Conservation (phyloP, 2,888 invertebrate species). For the Macaria notata region DNA sequence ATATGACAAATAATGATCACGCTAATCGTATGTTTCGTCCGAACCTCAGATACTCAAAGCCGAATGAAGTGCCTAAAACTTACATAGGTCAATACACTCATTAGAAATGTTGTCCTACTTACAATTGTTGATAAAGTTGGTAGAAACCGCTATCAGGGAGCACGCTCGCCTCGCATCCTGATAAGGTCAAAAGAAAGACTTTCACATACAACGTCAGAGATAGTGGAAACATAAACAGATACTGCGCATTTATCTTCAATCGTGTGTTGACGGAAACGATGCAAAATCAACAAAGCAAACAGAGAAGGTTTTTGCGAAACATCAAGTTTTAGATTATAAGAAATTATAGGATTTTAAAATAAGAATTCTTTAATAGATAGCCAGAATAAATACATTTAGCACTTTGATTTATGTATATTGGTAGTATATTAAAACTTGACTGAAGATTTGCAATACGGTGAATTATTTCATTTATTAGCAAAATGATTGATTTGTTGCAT, state of each 20-base stretch:
- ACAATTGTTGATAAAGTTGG: not conserved
- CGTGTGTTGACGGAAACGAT: conserved; percentile 7
- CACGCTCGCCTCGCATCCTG: conserved; percentile 23
- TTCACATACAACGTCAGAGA: conserved; percentile 17
- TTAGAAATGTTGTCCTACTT: conserved; percentile 13
- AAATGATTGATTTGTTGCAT: too few relatives aligned
- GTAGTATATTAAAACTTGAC: too few relatives aligned
- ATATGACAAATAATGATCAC: too few relatives aligned
- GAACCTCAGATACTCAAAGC: too few relatives aligned
- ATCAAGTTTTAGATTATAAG: not conserved
- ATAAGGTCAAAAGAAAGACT: conserved; percentile 21
- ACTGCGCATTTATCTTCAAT: conserved; percentile 4
- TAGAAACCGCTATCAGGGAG: conserved; percentile 4
- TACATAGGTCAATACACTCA: conserved; percentile 10
- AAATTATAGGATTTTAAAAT: not conserved
- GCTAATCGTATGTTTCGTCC: too few relatives aligned
- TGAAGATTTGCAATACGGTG: too few relatives aligned
- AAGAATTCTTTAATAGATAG: not conserved
- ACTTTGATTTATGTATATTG: too few relatives aligned
- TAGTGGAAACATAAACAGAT: not conserved
- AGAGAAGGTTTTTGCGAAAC: not conserved
- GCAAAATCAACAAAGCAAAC: not conserved
- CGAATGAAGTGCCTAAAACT: too few relatives aligned
- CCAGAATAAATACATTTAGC: too few relatives aligned
- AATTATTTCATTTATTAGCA: too few relatives aligned